These are phyloP conservation scores for Phenacoccus solenopsis DNA, from an alignment of 1,140 invertebrate species.

Conservation along the genomic window DNA sequence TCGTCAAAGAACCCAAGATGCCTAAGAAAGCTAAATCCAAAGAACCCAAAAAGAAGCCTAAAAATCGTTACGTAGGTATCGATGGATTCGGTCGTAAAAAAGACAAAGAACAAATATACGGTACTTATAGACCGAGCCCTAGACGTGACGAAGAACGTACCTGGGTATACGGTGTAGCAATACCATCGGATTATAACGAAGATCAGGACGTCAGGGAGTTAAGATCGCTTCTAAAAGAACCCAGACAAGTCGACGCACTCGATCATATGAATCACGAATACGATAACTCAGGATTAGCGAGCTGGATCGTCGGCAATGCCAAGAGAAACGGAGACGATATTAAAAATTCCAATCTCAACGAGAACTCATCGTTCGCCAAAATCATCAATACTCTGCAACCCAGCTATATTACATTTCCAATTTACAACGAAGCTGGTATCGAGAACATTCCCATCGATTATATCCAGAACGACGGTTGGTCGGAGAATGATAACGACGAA, in stretches of 20 bases:
- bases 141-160: background rate
- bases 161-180: background rate
- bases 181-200: background rate
- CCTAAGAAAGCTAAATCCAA: background rate
- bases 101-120: constrained; percentile 5
- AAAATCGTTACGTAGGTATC: background rate
- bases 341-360: background rate
- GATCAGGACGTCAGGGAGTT: background rate
- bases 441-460: background rate
- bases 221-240: background rate
- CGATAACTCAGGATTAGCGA: background rate
- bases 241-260: background rate
- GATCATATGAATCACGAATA: background rate
- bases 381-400: background rate
- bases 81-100: background rate
- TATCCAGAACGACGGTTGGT: background rate
- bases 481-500: background rate
- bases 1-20: background rate
- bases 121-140: background rate
- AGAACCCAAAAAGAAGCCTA: background rate
- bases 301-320: background rate
- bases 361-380: background rate
- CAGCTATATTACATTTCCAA: background rate
- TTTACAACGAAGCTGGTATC: constrained; percentile 7
- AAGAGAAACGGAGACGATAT: background rate